Percentiles rank a stretch among this genome's conserved stretches.
Conservation (phyloP, 2,888 invertebrate genomes). For the Pheosia gnoma region DNA sequence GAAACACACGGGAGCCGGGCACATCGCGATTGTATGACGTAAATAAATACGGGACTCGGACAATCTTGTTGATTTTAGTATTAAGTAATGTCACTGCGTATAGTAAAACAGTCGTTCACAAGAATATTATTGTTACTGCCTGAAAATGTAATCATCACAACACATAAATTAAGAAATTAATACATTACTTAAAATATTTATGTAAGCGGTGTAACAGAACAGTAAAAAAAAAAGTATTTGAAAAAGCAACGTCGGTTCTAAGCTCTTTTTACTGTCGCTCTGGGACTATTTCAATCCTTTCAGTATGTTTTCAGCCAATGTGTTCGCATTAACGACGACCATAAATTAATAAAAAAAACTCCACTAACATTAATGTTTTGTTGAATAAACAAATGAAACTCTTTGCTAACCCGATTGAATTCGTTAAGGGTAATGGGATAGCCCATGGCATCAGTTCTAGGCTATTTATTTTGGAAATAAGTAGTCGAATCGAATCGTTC, state of each 20-base stretch:
- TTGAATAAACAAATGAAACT: constrained; percentile 3
- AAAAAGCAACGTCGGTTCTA: no score
- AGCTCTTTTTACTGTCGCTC: background rate
- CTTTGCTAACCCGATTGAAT: constrained; percentile 1
- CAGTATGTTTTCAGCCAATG: constrained; percentile 14
- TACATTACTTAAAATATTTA: no score
- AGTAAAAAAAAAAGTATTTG: no score
- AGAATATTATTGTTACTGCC: no score
- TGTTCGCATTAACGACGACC: constrained; percentile 2
- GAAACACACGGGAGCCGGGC: constrained; percentile 7
- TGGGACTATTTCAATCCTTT: background rate
- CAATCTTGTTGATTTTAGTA: no score
- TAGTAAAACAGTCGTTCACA: no score
- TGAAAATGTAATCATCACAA: no score
- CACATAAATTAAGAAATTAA: no score
- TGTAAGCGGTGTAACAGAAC: no score
- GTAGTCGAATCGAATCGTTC: background rate
- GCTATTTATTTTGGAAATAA: background rate
- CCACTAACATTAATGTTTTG: background rate
- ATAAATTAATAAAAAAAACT: constrained; percentile 6
- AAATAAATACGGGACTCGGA: no score
- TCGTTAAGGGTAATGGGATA: background rate
- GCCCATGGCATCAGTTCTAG: background rate
- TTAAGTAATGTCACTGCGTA: no score
- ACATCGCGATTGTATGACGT: background rate